Conservation (phyloP, 2,888 invertebrate genomes). For the Drosophila subquinaria region DNA sequence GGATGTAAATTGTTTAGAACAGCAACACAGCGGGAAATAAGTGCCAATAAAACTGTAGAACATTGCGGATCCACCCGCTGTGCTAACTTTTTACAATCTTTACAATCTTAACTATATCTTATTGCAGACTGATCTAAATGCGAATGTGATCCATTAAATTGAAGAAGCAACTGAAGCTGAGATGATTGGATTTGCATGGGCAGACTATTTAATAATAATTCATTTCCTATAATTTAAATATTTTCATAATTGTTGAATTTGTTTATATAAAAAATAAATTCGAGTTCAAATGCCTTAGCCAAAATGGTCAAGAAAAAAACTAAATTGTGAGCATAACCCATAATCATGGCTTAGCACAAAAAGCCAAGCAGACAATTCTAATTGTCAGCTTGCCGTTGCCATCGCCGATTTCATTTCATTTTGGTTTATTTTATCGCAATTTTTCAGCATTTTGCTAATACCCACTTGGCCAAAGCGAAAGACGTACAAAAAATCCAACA, state of each 20-base stretch:
- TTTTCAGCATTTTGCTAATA: constrained; percentile 82
- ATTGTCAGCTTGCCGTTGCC: constrained; percentile 62
- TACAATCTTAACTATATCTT: neutral
- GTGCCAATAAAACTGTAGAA: constrained; percentile 15
- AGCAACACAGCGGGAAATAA: constrained; percentile 15
- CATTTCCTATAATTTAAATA: constrained; percentile 75
- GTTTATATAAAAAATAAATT: constrained; percentile 22
- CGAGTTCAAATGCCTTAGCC: constrained; percentile 35
- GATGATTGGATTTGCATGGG: constrained; percentile 49
- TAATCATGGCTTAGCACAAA: constrained; percentile 74
- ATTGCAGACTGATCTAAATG: constrained; percentile 1
- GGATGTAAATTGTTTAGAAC: constrained; percentile 3
- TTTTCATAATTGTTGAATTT: constrained; percentile 60
- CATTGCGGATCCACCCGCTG: constrained; percentile 7
- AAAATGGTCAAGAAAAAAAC: constrained; percentile 31
- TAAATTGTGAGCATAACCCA: constrained; percentile 56
- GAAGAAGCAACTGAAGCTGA: neutral
- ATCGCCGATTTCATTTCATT: constrained; percentile 68
- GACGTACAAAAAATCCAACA: neutral
- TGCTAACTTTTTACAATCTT: neutral
- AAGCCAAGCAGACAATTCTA: constrained; percentile 77
- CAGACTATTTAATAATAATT: constrained; percentile 48
- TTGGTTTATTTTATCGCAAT: constrained; percentile 62
- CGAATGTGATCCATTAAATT: neutral
- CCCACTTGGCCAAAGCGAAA: constrained; percentile 55